Evolutionary conservation across 2,888 invertebrate species (phyloP), one percentile per base, ranked within the genome.

Genomic region (Nectonema munidae): DNA sequence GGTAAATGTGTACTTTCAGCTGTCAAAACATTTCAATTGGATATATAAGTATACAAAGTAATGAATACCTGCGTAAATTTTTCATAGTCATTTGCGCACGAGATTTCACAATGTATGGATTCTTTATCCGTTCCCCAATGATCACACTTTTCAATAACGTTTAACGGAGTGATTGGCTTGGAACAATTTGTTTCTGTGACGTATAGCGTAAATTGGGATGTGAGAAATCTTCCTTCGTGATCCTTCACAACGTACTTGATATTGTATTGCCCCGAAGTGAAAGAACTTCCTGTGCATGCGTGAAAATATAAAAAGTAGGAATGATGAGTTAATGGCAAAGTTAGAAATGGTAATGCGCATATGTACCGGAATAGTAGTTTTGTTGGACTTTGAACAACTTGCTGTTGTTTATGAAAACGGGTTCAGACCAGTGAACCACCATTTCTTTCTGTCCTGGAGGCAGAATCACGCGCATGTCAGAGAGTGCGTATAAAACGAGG

Each of bases 311-410:
- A 25, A 25, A 9, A 25, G n/a, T 25, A 9, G n/a, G n/a, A 25
- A 25, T 9, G n/a, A 25, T 25, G 25, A 9, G 9, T 25, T 25
- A 9, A 6, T 25, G 6, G n/a, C 6, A 25, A n/a, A 25, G n/a
- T n/a, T n/a, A 9, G 9, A 14, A 30, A 30, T 14, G 6, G 13
- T 6, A 6, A 14, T 30, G 15, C 15, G 15, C 6, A 30, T 6
- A 14, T 30, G 6, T 30, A 34, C 35, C 35, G 17, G 35, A 34
- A 19, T 19, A 34, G 14, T 34, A 34, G 14, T 34, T 34, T 14
- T 34, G 35, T 19, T 34, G 19, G 6, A 34, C 6, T 19, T 34
- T 34, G 17, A 5, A 11, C 4, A 34, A 19, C 35, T 11, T 34
- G 5, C 35, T 20, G 6, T 34, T 5, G 20, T 34, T 20, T 14